Percentiles rank a stretch among this genome's conserved stretches.
These are phyloP conservation scores for Callyntrura guangdongensis DNA, from an alignment of 2,888 invertebrate genomes.

Conservation along the genomic window DNA sequence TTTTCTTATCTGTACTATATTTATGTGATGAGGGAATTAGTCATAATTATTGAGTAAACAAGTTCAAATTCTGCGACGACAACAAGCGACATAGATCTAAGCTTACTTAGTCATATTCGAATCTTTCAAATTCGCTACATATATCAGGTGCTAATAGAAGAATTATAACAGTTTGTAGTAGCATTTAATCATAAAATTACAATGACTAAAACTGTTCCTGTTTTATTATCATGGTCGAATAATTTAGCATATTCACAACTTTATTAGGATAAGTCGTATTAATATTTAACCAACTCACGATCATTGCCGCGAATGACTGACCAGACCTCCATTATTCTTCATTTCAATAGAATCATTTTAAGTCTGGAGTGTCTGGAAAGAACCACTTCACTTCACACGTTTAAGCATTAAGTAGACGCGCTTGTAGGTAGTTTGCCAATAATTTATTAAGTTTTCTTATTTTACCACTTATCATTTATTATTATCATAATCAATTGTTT, in stretches of 20 bases:
- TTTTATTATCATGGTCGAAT: background rate
- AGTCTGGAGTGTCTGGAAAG: no score
- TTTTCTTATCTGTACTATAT: background rate
- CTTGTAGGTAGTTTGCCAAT: no score
- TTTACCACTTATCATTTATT: background rate
- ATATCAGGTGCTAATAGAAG: background rate
- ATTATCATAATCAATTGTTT: background rate
- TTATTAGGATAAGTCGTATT: conserved; percentile 38
- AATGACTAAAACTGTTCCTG: conserved; percentile 6
- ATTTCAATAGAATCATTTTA: no score
- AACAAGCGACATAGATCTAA: background rate
- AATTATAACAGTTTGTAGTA: conserved; percentile 2
- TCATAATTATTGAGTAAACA: background rate
- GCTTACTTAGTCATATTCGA: background rate
- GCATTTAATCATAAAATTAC: conserved; percentile 4
- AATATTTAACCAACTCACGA: conserved; percentile 24
- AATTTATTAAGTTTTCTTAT: no score
- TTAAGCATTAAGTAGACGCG: background rate
- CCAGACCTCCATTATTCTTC: background rate
- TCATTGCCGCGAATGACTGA: background rate
- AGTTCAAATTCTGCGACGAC: background rate
- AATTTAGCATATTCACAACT: conserved; percentile 46
- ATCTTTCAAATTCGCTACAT: background rate
- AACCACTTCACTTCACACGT: no score
- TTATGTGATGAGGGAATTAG: background rate